These are phyloP conservation scores for Micrasema longulum DNA, from an alignment of 1,140 invertebrate genomes.

Conservation along the genomic window DNA sequence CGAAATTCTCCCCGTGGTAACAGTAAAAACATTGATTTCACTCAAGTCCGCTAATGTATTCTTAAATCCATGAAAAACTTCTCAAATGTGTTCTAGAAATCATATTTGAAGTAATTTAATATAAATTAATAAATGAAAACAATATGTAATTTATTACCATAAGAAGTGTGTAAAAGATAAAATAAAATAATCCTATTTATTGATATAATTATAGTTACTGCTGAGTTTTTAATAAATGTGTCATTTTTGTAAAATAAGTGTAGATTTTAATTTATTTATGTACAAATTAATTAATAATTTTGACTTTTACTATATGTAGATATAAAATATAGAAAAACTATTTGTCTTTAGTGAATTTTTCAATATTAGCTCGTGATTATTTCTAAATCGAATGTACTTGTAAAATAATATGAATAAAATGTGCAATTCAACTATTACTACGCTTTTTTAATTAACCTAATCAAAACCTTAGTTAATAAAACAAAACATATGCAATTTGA, in stretches of 20 bases:
- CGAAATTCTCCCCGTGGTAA: too few species aligned
- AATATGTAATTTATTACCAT: too few species aligned
- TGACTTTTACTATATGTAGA: conserved; percentile 41
- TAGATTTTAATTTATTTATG: conserved; percentile 52
- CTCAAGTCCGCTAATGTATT: too few species aligned
- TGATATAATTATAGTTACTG: conserved; percentile 17
- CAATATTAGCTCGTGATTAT: conserved; percentile 47
- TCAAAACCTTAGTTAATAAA: too few species aligned
- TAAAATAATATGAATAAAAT: conserved; percentile 53
- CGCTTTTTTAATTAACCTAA: background rate
- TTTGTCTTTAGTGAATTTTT: conserved; percentile 52
- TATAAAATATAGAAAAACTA: conserved; percentile 27
- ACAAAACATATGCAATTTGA: too few species aligned
- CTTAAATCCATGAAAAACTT: too few species aligned
- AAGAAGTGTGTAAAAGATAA: too few species aligned
- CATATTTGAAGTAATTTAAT: too few species aligned
- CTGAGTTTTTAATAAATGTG: conserved; percentile 25
- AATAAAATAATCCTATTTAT: conserved; percentile 18
- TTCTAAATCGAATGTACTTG: conserved; percentile 49
- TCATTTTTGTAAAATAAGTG: conserved; percentile 38
- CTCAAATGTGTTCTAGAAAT: too few species aligned
- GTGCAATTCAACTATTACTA: conserved; percentile 49
- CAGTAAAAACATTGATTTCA: too few species aligned
- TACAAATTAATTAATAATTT: conserved; percentile 51
- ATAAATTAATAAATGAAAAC: too few species aligned